These are phyloP conservation scores for Argyresthia goedartella DNA, from an alignment of 2,888 invertebrate genomes.

Conservation along the genomic window DNA sequence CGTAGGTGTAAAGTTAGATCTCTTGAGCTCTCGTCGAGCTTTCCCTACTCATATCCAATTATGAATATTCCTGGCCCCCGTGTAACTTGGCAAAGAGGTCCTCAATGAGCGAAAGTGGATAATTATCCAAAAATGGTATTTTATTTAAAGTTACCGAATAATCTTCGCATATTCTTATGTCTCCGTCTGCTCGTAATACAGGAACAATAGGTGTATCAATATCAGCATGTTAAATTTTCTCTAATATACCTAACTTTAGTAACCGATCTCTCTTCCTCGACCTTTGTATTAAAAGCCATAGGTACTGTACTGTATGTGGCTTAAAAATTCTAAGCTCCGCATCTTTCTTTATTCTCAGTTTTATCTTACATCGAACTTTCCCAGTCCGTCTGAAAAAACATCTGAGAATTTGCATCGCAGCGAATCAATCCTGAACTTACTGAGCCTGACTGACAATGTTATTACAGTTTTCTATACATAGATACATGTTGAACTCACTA, in stretches of 20 bases:
- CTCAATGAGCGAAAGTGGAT: not conserved
- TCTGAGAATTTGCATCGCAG: not conserved
- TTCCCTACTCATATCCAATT: not conserved
- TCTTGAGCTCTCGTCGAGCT: not conserved
- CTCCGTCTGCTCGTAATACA: no score
- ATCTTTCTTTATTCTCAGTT: not conserved
- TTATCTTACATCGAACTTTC: not conserved
- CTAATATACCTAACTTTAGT: not conserved
- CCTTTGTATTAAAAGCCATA: not conserved
- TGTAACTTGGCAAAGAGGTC: not conserved
- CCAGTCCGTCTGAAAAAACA: not conserved
- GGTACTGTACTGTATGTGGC: not conserved
- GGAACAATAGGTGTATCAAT: no score
- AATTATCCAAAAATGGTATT: no score
- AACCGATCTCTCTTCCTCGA: not conserved
- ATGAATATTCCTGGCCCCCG: not conserved
- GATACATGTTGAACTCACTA: no score
- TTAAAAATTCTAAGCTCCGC: not conserved
- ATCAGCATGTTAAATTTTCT: no score
- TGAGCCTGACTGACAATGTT: no score
- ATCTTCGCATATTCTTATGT: no score
- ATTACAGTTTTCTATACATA: no score
- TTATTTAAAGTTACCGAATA: no score
- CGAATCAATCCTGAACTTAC: no score
- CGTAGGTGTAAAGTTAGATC: slow-evolving; percentile 8